Base-by-base conservation (phyloP, 2,113 vertebrate genomes). In the Sclerurus mexicanus region DNA sequence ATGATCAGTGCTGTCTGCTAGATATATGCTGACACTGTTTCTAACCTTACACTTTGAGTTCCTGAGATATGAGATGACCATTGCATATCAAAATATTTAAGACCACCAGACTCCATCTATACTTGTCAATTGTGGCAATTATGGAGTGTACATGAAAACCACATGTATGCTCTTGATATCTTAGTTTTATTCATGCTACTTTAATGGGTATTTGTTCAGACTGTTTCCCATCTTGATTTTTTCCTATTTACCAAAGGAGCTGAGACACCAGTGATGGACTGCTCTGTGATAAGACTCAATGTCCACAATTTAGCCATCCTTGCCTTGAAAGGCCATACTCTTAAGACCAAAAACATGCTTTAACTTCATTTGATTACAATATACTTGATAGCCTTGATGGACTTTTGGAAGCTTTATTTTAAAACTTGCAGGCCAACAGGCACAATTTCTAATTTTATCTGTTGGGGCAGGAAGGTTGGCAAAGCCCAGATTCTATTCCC, bases 71-170 rank as follows among this genome's bases (percentile, higher is more conserved):
- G 1, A 69, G 40, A 66, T 33, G 25, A 79, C 22, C 46, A 40
- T 2, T 35, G 13, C 1, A 12, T 22, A 82, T 10, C 14, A 44
- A 20, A 14, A 20, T 17, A 63, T 58, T 69, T 69, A 66, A 80
- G 35, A 77, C 6, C 37, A 87, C 0, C 0, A 0, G 27, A 81
- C 71, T 87, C 66, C 25, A 78, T 50, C 71, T 9, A 20, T 3
- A 63, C 22, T 42, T 71, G 9, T 11, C 24, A 67, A 23, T 1
- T 62, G 24, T 53, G 39, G 31, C 69, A 52, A 27, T 40, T 58
- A 39, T 1, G 87, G 64, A 74, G 50, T 24, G 10, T 19, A 39
- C 28, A 52, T 14, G 30, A 72, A 53, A 85, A 37, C 10, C 23
- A 53, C 15, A 23, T 1, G 3, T 17, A 66, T 10, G 11, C 28